Evolutionary conservation across 2,113 vertebrate species (phyloP), one percentile per base, ranked within the genome.

Genomic region (Prolemur simus): DNA sequence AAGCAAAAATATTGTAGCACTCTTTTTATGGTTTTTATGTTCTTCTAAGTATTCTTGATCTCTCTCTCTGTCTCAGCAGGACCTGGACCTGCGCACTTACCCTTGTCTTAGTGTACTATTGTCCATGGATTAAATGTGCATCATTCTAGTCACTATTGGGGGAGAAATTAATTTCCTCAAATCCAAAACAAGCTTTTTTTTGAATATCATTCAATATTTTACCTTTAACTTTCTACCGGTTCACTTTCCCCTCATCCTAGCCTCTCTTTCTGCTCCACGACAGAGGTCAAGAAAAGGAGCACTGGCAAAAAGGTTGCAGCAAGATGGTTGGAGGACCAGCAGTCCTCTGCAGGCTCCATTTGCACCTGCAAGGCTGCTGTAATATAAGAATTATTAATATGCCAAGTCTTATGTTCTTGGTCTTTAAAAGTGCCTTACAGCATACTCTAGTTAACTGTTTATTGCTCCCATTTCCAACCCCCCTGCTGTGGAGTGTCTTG

Each of bases 401-500:
- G 32, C 37, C 42, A 88, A 49, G 2, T 56, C 64, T 95, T 85
- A 85, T 73, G 29, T 82, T 81, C 85, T 94, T 93, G 47, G 47
- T 64, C 73, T 97, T 95, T 83, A 95, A 96, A 97, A 90, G n/a
- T 90, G 12, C 60, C 71, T 96, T 64, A 80, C 18, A 66, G 60
- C 63, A 87, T 56, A 94, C 39, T 87, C 68, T 45, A 96, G 58
- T 64, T 78, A 96, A 92, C 76, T 92, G 34, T 93, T 93, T 85
- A 77, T 93, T 89, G 47, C 66, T 82, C 63, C 39, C 25, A 89
- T 32, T 49, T 63, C n/a, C 68, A 39, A 17, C 18, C 20, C 76
- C 20, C 15, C 66, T 69, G 0, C 49, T 85, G 45, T 92, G 82
- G 64, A 78, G 76, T 92, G 54, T 60, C 86, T 96, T 97, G 66